Evolutionary conservation across 2,888 invertebrate species (phyloP), one percentile per base, ranked within the genome.

Genomic region (Diplolepis rosae): DNA sequence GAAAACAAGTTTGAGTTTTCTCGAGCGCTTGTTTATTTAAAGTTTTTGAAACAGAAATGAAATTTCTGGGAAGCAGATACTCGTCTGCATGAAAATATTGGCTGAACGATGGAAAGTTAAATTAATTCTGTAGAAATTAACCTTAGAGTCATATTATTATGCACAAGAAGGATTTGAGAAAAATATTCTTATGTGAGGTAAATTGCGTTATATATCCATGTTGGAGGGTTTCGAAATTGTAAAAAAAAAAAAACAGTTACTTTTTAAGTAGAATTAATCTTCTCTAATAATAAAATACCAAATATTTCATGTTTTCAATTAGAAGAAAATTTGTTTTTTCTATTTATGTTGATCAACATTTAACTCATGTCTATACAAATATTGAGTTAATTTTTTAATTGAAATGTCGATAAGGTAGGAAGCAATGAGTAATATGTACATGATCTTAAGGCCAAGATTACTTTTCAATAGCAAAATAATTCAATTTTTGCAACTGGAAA

Each of bases 41-140:
- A 61, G 24, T 39, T 15, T 24, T n/a, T 13, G 24, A 61, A 39
- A 24, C 35, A 39, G 56, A 39, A 24, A 39, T 61, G 56, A 39
- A 61, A 39, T 24, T 24, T 24, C 39, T 35, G 39, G 24, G 56
- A 18, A 52, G 22, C 35, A 35, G 56, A 35, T 32, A 32, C 39
- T 61, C 24, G 56, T 35, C 24, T 24, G 56, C 24, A 22, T 39
- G 35, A 61, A 61, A 61, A 61, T 61, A 61, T 61, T 61, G 39
- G 13, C 24, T 35, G 13, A 35, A 24, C 22, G 24, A 24, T n/a
- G 39, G 39, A 35, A 32, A 61, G 35, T 24, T 61, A 35, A 24
- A 61, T 35, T 61, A 22, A 61, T 61, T 61, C 56, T 61, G 56
- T n/a, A n/a, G 13, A 61, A 61, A 61, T 61, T 61, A 61, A 24